A percentile compares a stretch with the other conserved stretches of the same genome.
Conservation (phyloP, 2,888 invertebrate species). For the Apodemia zela region DNA sequence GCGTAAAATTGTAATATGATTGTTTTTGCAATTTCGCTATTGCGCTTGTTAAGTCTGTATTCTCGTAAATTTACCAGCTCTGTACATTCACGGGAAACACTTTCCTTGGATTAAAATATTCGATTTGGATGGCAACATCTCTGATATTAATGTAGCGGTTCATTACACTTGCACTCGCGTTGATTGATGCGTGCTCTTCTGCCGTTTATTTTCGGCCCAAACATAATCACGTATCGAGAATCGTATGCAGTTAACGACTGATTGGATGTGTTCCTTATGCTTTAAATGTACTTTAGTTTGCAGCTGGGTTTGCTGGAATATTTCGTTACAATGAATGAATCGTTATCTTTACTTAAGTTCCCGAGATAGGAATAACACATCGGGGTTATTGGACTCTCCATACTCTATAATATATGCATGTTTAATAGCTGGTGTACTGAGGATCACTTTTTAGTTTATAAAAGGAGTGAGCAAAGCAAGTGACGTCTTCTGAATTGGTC, state of each 20-base stretch:
- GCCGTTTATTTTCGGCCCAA: conserved; percentile 15
- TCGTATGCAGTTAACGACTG: conserved; percentile 16
- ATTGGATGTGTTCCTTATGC: conserved; percentile 14
- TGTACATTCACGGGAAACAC: background rate
- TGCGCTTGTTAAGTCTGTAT: background rate
- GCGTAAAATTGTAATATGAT: no score
- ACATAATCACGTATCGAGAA: conserved; percentile 14
- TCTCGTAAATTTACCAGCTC: background rate
- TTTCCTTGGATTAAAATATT: background rate
- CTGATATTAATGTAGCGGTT: conserved; percentile 12
- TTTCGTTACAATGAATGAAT: background rate
- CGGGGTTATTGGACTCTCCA: no score
- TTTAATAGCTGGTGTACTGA: no score
- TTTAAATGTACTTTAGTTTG: conserved; percentile 12
- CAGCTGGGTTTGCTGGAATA: background rate
- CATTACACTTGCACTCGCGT: conserved; percentile 17
- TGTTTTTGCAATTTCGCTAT: no score
- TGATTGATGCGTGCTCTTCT: conserved; percentile 16
- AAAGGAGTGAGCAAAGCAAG: no score
- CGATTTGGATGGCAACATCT: background rate
- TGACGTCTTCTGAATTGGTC: no score
- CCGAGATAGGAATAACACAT: no score
- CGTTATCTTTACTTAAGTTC: background rate
- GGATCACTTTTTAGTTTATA: no score
- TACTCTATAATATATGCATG: no score